Evolutionary conservation across 2,113 vertebrate species (phyloP), one percentile per base, ranked within the genome.

Genomic region (Dasypus novemcinctus): DNA sequence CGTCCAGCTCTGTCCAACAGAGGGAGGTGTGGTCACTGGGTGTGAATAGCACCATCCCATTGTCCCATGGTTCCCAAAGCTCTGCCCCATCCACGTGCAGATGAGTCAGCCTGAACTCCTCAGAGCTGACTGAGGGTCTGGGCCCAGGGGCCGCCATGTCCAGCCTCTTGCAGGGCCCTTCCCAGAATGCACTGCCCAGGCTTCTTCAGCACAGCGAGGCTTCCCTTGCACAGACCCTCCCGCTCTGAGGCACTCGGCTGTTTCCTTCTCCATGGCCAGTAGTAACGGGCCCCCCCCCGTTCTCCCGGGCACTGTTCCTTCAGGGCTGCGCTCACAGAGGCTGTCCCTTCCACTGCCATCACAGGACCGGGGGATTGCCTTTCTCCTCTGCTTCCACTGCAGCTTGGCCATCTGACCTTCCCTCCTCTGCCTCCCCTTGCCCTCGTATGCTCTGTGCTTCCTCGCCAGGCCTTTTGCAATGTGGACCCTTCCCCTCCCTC

Each of bases 81-180:
- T 41, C 63, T 7, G 38, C 79, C n/a, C 21, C 31, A 15, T 15
- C 49, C 27, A 63, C 54, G 10, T 41, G 36, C 61, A 31, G 7
- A 31, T 1, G 33, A 57, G 64, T 78, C 52, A 38, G 49, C 59
- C 57, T 61, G 41, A 49, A 59, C 6, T 21, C 33, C 25, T 25
- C 15, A 41, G 54, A 89, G 61, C 43, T 41, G 21, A 5, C 36
- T 41, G 38, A 29, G 12, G 2, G 1, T 38, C 23, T 52, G 41
- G 11, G 49, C 33, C 29, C 80, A 49, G 31, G 1, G 13, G 23
- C 33, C 21, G 15, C 41, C 61, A 63, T n/a, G 29, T 18, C 0
- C 0, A 5, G n/a, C 41, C n/a, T 33, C 12, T 0, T 1, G 41
- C 49, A 79, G 20, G 18, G 52, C 3, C 9, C 36, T n/a, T 12